Conservation (phyloP, 2,113 vertebrate species). For the Ivindomyrus marchei region DNA sequence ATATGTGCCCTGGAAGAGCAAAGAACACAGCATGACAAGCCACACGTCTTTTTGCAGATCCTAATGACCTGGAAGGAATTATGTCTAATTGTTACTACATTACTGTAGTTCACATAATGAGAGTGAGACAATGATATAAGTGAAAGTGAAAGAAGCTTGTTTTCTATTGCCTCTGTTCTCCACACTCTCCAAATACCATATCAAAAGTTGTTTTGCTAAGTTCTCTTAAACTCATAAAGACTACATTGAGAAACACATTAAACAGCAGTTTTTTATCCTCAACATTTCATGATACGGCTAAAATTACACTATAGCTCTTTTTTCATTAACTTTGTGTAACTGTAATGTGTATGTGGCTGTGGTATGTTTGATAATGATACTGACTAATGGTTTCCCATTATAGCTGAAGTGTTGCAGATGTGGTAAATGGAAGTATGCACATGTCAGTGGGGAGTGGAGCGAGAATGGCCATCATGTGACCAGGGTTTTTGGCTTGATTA, state of each 20-base stretch:
- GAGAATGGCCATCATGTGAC: not conserved
- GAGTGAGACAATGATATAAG: slow-evolving; percentile 37
- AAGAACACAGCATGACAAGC: slow-evolving; percentile 41
- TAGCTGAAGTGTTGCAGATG: not conserved
- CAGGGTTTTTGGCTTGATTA: not conserved
- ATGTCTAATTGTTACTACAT: slow-evolving; percentile 27
- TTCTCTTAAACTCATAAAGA: slow-evolving; percentile 50
- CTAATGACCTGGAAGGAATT: slow-evolving; percentile 45
- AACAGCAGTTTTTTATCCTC: slow-evolving; percentile 27
- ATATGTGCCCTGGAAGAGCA: not conserved
- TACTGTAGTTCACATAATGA: not conserved
- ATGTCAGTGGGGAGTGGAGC: not conserved
- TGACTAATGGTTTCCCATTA: not conserved
- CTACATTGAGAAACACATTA: slow-evolving; percentile 27
- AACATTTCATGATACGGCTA: not conserved
- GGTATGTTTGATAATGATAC: not conserved
- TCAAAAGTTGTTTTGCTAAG: slow-evolving; percentile 40
- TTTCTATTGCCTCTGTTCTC: slow-evolving; percentile 15
- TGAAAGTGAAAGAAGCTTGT: slow-evolving; percentile 51
- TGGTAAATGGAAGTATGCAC: not conserved
- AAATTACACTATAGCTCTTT: not conserved
- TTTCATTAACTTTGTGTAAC: not conserved
- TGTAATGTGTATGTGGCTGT: not conserved
- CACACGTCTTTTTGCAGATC: slow-evolving; percentile 25
- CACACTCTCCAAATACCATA: slow-evolving; percentile 11